Conservation (phyloP, 2,113 vertebrate genomes). For the Pampusana beccarii region DNA sequence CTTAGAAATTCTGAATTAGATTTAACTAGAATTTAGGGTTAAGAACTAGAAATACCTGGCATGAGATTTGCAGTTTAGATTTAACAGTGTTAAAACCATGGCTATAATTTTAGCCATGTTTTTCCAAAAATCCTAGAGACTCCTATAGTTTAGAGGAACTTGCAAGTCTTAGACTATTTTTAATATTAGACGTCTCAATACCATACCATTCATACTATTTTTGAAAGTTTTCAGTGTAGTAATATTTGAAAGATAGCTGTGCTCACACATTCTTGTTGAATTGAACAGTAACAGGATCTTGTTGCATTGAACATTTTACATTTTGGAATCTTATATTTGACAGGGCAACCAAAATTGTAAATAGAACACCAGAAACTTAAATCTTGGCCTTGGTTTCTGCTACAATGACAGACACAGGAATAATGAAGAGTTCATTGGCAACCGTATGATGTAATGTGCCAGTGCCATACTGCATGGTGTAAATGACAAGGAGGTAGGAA, state of each 20-base stretch:
- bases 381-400: background rate
- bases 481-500: background rate
- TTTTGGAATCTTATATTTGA: background rate
- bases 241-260: background rate
- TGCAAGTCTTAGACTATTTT: background rate
- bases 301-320: background rate
- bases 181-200: background rate
- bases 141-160: background rate
- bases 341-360: background rate
- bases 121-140: background rate
- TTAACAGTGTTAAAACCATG: background rate
- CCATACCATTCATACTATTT: background rate
- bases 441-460: background rate
- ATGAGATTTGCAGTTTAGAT: background rate
- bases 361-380: background rate
- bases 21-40: background rate
- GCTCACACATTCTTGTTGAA: fast-evolving
- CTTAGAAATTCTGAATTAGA: background rate
- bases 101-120: background rate
- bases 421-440: background rate
- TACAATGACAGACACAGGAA: background rate
- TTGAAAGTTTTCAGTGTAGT: background rate
- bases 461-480: background rate
- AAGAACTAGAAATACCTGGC: background rate
- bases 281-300: background rate